phyloP scores from a whole-genome alignment of 53 echinoderm and acorn worm genomes.

The Crossaster papposus region DNA sequence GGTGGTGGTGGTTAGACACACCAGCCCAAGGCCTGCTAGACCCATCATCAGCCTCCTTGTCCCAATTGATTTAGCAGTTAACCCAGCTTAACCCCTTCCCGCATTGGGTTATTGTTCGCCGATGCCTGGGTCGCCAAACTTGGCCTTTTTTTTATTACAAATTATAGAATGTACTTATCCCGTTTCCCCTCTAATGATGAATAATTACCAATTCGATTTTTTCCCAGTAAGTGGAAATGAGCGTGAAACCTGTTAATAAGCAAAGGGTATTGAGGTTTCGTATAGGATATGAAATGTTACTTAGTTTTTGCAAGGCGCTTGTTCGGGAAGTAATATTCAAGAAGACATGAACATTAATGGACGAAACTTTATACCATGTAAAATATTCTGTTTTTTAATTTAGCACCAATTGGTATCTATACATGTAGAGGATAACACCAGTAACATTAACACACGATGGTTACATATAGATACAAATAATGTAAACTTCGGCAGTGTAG shows the following conservation, averaged over 20 bases:
- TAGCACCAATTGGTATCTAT: no score
- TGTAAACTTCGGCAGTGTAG: no score
- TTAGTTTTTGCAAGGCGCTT: background rate
- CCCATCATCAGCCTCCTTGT: background rate
- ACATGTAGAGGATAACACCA: no score
- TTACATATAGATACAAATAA: no score
- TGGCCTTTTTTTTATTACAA: background rate
- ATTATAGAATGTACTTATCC: no score
- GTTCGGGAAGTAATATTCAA: no score
- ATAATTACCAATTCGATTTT: background rate
- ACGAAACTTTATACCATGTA: no score
- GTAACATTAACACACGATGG: no score
- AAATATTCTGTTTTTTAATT: no score
- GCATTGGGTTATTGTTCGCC: conserved; percentile 15
- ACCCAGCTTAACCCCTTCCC: conserved; percentile 20
- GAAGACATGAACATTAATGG: no score
- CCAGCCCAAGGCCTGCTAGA: background rate
- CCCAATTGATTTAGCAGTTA: conserved; percentile 19
- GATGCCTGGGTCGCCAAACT: background rate
- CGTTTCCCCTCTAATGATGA: background rate
- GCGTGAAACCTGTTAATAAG: background rate
- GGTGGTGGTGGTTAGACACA: background rate
- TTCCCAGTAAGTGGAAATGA: background rate
- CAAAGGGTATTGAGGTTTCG: background rate
- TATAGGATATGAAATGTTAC: background rate